Percentiles rank a stretch among this genome's conserved stretches.
Conservation (phyloP, 2,113 vertebrate genomes). For the Triplophysa tibetana region DNA sequence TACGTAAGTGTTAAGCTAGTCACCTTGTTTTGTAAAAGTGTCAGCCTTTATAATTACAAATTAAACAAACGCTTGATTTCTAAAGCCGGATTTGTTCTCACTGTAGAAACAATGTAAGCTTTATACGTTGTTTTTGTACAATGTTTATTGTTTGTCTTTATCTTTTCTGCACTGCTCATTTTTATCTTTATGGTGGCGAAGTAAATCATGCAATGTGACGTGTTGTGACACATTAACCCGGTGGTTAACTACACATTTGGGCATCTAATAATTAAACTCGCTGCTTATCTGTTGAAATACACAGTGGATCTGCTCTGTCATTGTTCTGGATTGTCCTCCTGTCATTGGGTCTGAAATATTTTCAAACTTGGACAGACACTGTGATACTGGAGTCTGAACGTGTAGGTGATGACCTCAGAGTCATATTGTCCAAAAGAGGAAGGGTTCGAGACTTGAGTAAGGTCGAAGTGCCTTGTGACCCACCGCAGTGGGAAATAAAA, state of each 20-base stretch:
- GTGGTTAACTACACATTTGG: neutral
- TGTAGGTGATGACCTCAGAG: neutral
- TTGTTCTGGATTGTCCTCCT: conserved; percentile 1
- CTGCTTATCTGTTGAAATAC: conserved; percentile 5
- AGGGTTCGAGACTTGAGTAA: neutral
- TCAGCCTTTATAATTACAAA: no score
- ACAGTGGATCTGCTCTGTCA: neutral
- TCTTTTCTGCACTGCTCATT: neutral
- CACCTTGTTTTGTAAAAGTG: no score
- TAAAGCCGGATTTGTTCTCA: neutral
- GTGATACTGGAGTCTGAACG: neutral
- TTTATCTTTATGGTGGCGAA: conserved; percentile 14
- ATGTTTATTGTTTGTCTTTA: neutral
- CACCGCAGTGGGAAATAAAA: conserved; percentile 77
- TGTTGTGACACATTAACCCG: conserved; percentile 20
- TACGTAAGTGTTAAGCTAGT: neutral
- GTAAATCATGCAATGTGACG: neutral
- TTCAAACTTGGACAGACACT: neutral
- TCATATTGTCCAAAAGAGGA: neutral
- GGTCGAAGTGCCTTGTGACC: neutral
- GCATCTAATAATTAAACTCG: conserved; percentile 32
- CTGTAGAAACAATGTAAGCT: neutral
- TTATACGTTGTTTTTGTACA: neutral
- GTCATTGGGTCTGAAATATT: neutral
- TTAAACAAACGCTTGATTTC: neutral